Evolutionary conservation across 2,797 vertebrate species (phyloP).

Genomic region (Salmo trutta): DNA sequence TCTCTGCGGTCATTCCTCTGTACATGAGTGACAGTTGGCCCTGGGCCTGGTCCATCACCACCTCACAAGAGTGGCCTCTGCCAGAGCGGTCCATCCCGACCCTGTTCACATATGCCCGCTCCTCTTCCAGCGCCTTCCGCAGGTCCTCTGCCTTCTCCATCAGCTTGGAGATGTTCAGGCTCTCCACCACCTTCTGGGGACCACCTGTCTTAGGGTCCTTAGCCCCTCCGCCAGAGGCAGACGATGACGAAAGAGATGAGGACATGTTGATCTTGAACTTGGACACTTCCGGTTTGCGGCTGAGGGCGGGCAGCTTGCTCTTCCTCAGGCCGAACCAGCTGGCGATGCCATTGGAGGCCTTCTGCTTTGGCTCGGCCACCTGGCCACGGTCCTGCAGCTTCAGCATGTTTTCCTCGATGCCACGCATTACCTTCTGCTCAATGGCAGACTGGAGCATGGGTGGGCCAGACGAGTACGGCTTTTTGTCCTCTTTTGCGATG

Average conservation of each 20-base stretch:
- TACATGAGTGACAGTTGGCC: slow-evolving; percentile 77
- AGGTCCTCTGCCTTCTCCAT: slow-evolving; percentile 87
- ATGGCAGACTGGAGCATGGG: slow-evolving; percentile 75
- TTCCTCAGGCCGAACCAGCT: slow-evolving; percentile 85
- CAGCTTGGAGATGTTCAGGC: slow-evolving; percentile 85
- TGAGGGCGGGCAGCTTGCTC: slow-evolving; percentile 84
- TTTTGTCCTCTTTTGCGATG: slow-evolving; percentile 46
- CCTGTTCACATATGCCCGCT: slow-evolving; percentile 76
- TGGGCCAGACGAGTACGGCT: slow-evolving; percentile 43
- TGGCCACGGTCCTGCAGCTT: slow-evolving; percentile 78
- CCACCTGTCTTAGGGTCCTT: slow-evolving; percentile 71
- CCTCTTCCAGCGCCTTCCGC: slow-evolving; percentile 82
- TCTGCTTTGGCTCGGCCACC: slow-evolving; percentile 73
- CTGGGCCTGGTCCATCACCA: slow-evolving; percentile 62
- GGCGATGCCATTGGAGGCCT: slow-evolving; percentile 78
- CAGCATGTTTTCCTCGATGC: slow-evolving; percentile 84
- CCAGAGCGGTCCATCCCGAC: slow-evolving; percentile 63
- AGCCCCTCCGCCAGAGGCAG: slow-evolving; percentile 29
- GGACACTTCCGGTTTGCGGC: slow-evolving; percentile 74
- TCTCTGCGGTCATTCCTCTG: slow-evolving; percentile 79
- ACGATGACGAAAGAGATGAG: slow-evolving; percentile 10
- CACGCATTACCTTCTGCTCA: slow-evolving; percentile 88
- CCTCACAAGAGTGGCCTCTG: slow-evolving; percentile 46
- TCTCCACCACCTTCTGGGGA: slow-evolving; percentile 79
- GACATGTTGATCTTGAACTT: slow-evolving; percentile 69